Conservation (phyloP, 2,113 vertebrate genomes). For the human region DNA sequence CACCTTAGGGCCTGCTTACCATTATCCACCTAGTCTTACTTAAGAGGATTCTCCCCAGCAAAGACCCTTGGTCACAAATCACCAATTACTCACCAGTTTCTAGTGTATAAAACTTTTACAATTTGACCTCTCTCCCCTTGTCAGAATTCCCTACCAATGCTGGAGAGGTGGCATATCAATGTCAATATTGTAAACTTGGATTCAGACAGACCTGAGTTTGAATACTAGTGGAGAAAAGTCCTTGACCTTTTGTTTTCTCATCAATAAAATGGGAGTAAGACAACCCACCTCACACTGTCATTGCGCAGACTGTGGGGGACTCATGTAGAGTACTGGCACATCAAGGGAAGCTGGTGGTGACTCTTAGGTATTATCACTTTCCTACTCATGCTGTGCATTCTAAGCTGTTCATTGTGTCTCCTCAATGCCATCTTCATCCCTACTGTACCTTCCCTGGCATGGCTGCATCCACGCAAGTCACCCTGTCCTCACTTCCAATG, state of each 20-base stretch:
- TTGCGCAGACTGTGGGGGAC: accelerated
- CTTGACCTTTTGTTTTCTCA: background rate
- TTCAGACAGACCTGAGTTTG: background rate
- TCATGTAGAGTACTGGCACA: accelerated
- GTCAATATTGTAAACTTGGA: too few species aligned
- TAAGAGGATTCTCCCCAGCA: background rate
- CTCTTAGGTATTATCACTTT: background rate
- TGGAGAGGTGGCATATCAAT: background rate
- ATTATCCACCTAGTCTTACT: too few species aligned
- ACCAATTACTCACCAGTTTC: background rate
- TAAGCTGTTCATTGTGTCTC: background rate
- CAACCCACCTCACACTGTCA: accelerated
- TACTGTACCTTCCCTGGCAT: background rate
- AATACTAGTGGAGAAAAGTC: background rate
- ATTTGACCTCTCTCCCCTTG: too few species aligned
- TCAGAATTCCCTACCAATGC: background rate
- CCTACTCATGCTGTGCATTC: accelerated
- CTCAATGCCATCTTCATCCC: background rate
- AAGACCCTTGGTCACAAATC: background rate
- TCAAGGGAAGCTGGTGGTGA: accelerated
- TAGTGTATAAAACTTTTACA: too few species aligned
- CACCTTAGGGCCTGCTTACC: accelerated
- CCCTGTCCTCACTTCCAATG: background rate
- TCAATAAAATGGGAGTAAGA: background rate
- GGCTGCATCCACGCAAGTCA: accelerated